Evolutionary conservation across 2,888 invertebrate species (phyloP), one percentile per base, ranked within the genome.

Genomic region (Chaetogeoica ovagalla): DNA sequence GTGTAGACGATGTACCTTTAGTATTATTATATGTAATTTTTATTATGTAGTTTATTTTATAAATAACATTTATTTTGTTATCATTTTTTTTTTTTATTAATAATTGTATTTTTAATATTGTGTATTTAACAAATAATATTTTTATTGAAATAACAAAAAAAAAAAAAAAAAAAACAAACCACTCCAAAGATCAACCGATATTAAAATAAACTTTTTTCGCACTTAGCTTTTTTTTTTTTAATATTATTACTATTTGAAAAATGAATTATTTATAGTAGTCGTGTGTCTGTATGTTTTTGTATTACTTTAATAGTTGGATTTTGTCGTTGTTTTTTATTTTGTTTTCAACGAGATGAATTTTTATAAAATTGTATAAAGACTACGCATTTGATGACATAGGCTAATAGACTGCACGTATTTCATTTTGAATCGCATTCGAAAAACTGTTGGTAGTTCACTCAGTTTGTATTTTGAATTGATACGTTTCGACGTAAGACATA

Each of bases 1-100:
- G 66, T 75, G 39, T 65, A 43, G 9, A 60, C 55, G 52, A 63
- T 6, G 39, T 75, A 75, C 66, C 13, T 68, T 66, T 30, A 76
- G 75, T 76, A 76, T 76, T 75, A 75, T 75, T 76, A 68, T 57
- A 43, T 75, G 23, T 75, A 43, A 57, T 43, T 19, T 66, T 65
- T 66, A 75, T 75, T 75, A 75, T 75, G 19, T 66, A 76, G 68
- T 66, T 57, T 68, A 75, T 68, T 68, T 68, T 59, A 68, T 30
- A 30, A 60, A 21, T 71, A 43, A 66, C 66, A 75, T 57, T 74
- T 74, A 57, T 66, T 65, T 66, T 76, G 66, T 68, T 68, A 17
- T 68, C 19, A 59, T 59, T 68, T 68, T 30, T 48, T 13, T 15
- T 59, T 68, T 68, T 30, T 48, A 48, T 15, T 3, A 48, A 48